Evolutionary conservation across 2,797 vertebrate genomes (phyloP).

Genomic region (Parambassis ranga): DNA sequence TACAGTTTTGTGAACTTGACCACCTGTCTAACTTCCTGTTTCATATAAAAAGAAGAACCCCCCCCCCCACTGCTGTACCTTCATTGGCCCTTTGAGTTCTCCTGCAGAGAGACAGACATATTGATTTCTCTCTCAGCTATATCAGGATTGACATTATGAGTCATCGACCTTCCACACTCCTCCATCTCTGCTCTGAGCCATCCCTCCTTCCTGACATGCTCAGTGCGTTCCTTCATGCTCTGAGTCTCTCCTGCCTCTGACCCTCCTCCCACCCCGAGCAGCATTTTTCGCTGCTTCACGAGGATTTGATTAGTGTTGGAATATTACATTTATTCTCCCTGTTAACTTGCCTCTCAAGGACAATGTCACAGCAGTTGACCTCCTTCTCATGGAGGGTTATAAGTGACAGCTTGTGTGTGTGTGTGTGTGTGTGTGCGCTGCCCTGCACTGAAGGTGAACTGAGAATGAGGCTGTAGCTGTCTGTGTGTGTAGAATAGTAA

Average conservation of each 20-base stretch:
- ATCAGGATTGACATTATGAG: constrained; percentile 49
- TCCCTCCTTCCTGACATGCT: constrained; percentile 5
- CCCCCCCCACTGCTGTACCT: not conserved
- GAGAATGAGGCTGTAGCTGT: not conserved
- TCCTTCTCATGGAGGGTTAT: not conserved
- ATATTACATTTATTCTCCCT: not conserved
- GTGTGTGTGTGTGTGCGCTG: not conserved
- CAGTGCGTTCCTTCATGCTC: not conserved
- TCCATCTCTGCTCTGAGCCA: not conserved
- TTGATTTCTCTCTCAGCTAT: constrained; percentile 45
- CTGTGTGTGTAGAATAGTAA: constrained; percentile 16
- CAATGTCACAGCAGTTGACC: not conserved
- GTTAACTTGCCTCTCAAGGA: constrained; percentile 9
- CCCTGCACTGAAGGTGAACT: constrained; percentile 34
- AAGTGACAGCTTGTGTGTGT: not conserved
- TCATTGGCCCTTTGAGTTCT: constrained; percentile 5
- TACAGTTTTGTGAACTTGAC: too few species aligned
- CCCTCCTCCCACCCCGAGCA: too few species aligned
- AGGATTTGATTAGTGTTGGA: constrained; percentile 4
- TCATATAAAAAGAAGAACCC: not conserved
- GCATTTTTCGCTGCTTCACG: not conserved
- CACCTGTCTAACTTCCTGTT: not conserved
- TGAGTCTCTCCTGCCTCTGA: not conserved
- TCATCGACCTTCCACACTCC: constrained; percentile 34
- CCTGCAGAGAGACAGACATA: constrained; percentile 23